Percentiles rank a stretch among this genome's conserved stretches.
Evolutionary conservation across 92 coral and sea anemone genomes (phyloP).

Genomic region (Muricea muricata): DNA sequence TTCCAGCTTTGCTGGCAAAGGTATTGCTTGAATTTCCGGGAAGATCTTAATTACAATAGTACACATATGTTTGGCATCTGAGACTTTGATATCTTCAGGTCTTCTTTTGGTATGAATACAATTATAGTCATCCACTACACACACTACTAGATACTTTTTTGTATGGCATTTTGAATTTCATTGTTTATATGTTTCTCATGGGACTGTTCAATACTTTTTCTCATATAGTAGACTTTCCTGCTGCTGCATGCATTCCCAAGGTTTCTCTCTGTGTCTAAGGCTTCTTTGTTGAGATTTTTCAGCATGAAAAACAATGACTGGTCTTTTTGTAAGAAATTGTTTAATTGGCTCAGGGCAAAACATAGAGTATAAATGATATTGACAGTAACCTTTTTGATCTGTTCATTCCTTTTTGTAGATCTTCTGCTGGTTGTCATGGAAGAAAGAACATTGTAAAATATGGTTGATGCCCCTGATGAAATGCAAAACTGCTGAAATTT

Average conservation of each 20-base stretch:
- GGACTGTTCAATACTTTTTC: neutral
- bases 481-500: neutral
- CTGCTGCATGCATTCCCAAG: neutral
- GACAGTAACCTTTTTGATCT: neutral
- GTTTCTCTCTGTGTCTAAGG: neutral
- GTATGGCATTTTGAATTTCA: neutral
- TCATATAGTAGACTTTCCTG: neutral
- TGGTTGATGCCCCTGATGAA: neutral
- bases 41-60: neutral
- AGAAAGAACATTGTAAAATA: neutral
- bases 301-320: neutral
- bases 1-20: neutral
- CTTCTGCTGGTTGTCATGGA: neutral
- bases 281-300: neutral
- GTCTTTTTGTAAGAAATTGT: neutral
- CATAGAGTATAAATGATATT: neutral
- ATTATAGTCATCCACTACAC: neutral
- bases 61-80: conserved; percentile 3
- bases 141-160: neutral
- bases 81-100: neutral
- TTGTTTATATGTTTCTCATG: neutral
- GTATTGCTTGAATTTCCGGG: neutral
- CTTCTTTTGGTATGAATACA: neutral
- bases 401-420: neutral
- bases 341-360: neutral